Evolutionary conservation across 2,888 invertebrate genomes (phyloP), one percentile per base, ranked within the genome.

Genomic region (Drosophila demipolita): DNA sequence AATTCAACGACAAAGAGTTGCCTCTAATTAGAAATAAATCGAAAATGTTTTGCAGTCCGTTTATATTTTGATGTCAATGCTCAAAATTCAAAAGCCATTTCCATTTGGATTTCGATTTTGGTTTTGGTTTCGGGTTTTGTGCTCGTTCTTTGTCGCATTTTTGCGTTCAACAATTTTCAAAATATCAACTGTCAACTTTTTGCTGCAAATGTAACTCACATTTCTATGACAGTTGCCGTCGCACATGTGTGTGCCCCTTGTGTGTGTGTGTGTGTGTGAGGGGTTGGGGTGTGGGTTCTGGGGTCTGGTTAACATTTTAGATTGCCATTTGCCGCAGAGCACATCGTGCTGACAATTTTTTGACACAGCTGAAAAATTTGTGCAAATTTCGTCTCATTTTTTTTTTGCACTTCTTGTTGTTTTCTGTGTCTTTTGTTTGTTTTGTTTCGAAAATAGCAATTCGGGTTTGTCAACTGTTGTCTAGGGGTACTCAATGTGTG

Each of bases 111-210:
- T 71, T 57, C 57, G 50, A 48, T 57, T 69, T 82, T 20, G 32
- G 32, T 40, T 59, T 66, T 26, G 36, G 53, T 62, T 65, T 79
- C 29, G 52, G 55, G 64, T 49, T 38, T 54, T 75, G 52, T 48
- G 38, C 45, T 66, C 66, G 38, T 9, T 42, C 53, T 65, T 69
- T 33, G 72, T 49, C 77, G 67, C 68, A 65, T 69, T 74, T 78
- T 69, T 66, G 74, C 74, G 66, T 59, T 69, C 77, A 73, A 80
- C 84, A 84, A 88, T 84, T 87, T 86, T 86, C 84, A 84, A 90
- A 91, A 91, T 91, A 89, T 91, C 91, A 90, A 84, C 82, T 92
- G 92, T 91, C 91, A 91, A 88, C 91, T 91, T 91, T 89, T 91
- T 80, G 79, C 83, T 67, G 84, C 81, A 82, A 86, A 84, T 85